Base-by-base conservation (phyloP, 2,888 invertebrate species). In the Macrostomum cliftonense region DNA sequence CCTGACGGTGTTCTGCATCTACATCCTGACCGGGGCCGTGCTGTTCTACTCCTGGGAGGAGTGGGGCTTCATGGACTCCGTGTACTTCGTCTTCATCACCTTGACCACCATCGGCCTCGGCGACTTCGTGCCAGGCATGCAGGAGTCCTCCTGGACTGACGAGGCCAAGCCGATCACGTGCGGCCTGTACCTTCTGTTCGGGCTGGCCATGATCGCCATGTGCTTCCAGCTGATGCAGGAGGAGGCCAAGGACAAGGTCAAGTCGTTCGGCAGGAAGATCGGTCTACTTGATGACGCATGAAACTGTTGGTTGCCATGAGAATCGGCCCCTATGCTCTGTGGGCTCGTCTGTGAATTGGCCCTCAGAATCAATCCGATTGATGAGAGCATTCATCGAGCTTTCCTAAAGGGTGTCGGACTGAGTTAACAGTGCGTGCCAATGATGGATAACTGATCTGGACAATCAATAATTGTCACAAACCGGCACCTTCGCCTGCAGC, bases 221-320 rank as follows among this genome's bases (percentile, higher is more conserved):
- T 52, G 51, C 42, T 52, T 52, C 28, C 38, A 46, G 13, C 47
- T 52, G 37, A 53, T 52, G 14, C 51, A 52, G 39, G 52, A 53
- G 37, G 40, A 53, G 21, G 47, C 52, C 20, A 51, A 12, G 14
- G 12, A 47, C 12, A 49, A 48, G 21, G 38, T 49, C 2, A 49
- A 14, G 5, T 19, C 36, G 20, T 12, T 49, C 21, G 49, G 20
- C 21, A 21, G 17, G 12, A 49, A 49, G 46, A n/a, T 49, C 12
- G 47, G 47, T 4, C 47, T 54, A 43, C 36, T 55, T 49, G 39
- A 51, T 42, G 28, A 28, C 9, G 28, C 5, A 4, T 28, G 28
- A 28, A n/a, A n/a, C n/a, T n/a, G n/a, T n/a, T n/a, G n/a, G n/a
- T n/a, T n/a, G n/a, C n/a, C n/a, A n/a, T n/a, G n/a, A n/a, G n/a